Conservation (phyloP, 2,888 invertebrate species). For the Dynastes maya region DNA sequence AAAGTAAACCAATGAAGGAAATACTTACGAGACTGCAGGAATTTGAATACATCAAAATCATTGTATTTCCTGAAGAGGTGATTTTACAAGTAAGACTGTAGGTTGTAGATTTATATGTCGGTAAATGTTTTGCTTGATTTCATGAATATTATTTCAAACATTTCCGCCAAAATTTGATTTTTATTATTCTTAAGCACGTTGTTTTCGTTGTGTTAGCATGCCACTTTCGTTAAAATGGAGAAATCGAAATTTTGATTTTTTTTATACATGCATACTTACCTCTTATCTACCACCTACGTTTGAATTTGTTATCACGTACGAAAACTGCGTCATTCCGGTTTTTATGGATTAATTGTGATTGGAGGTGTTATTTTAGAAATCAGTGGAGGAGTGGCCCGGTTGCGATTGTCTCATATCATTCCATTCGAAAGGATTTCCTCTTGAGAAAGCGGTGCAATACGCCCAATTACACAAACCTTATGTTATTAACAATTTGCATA, state of each 20-base stretch:
- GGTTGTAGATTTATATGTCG: slow-evolving; percentile 53
- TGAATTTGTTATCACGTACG: slow-evolving; percentile 39
- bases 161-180: slow-evolving; percentile 21
- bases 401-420: slow-evolving; percentile 99
- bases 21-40: slow-evolving; percentile 96
- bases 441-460: slow-evolving; percentile 98
- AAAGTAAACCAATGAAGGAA: slow-evolving; percentile 99
- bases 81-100: slow-evolving; percentile 84
- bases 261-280: slow-evolving; percentile 42
- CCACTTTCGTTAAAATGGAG: slow-evolving; percentile 22
- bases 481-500: slow-evolving; percentile 97
- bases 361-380: slow-evolving; percentile 75
- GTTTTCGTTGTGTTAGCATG: slow-evolving; percentile 43
- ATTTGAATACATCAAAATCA: slow-evolving; percentile 95
- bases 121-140: slow-evolving; percentile 48
- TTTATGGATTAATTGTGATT: slow-evolving; percentile 21
- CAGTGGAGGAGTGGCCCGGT: slow-evolving; percentile 98
- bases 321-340: slow-evolving; percentile 20
- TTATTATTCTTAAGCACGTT: slow-evolving; percentile 28
- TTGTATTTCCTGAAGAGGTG: slow-evolving; percentile 96
- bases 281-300: slow-evolving; percentile 49
- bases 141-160: slow-evolving; percentile 28
- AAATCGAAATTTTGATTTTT: slow-evolving; percentile 33
- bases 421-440: slow-evolving; percentile 98
- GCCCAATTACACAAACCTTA: slow-evolving; percentile 94